Base-by-base conservation (phyloP, 2,797 vertebrate species). In the Esox lucius region DNA sequence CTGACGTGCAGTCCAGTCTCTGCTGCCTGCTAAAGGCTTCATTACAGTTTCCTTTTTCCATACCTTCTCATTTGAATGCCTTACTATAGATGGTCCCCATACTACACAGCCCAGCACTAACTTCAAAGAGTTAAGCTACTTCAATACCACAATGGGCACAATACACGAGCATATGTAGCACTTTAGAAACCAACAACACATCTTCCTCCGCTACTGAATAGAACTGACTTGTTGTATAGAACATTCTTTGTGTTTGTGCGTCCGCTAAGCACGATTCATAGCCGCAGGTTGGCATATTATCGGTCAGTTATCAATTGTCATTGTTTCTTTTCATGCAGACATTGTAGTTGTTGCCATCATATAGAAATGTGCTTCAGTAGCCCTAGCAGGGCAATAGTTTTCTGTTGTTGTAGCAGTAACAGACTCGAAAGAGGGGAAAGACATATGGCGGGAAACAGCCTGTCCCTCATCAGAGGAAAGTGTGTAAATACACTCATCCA, bases 1-100 rank as follows among this genome's bases (percentile, higher is more conserved):
- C 83, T 84, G 87, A 86, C 86, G 84, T 87, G 86, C 75, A 86
- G 87, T 86, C 87, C 87, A 89, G 86, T 86, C 84, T 83, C 61
- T 76, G 84, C 56, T 22, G 78, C 71, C 82, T 78, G 74, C 84
- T 83, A 87, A 90, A 87, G 85, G 88, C 81, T 61, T 39, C 70
- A 71, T 71, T 61, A 53, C n/a, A 59, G 28, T 35, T 59, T 39
- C 49, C 31, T 80, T 68, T 56, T 15, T 42, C 7, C 8, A 28
- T 46, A 7, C n/a, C 11, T n/a, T 48, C 61, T 64, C 79, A 68
- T 75, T 89, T 84, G 86, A 71, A 71, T 71, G 26, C 70, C 70
- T 22, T 59, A 31, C 26, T 83, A 85, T 80, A 66, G 67, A 85
- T 80, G 28, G 77, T 88, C 78, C 80, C 78, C 56, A 82, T 70